Percentiles rank a stretch among this genome's conserved stretches.
phyloP scores from a whole-genome alignment of 2,797 vertebrate species.

The Hafferia zeledoni region DNA sequence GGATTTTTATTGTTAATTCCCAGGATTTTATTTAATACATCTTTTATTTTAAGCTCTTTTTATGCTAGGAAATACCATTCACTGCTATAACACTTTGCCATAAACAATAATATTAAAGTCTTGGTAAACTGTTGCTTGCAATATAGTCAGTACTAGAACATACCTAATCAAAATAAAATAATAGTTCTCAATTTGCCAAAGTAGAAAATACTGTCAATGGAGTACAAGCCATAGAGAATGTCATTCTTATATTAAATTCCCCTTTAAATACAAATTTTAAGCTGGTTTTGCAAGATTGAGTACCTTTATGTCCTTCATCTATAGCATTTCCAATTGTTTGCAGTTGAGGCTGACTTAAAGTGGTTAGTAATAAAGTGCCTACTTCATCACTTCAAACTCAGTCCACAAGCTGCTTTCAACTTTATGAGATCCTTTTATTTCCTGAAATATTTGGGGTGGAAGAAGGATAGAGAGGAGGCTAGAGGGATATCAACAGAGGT shows the following conservation, averaged over 20 bases:
- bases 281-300: neutral
- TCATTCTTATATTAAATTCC: neutral
- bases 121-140: neutral
- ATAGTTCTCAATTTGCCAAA: neutral
- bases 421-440: neutral
- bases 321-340: neutral
- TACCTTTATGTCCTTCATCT: conserved; percentile 5
- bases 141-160: neutral
- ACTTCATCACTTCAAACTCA: neutral
- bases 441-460: neutral
- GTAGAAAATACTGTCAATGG: neutral
- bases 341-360: neutral
- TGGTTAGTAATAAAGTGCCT: neutral
- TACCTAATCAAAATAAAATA: neutral
- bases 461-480: neutral
- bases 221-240: neutral
- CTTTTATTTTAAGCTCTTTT: neutral
- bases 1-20: neutral
- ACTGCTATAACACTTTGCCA: neutral
- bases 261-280: neutral
- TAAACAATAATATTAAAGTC: neutral
- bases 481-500: neutral
- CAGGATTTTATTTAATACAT: neutral
- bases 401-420: neutral
- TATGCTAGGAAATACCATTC: neutral